phyloP scores from a whole-genome alignment of 2,888 invertebrate species.

The Agrochola lychnidis region DNA sequence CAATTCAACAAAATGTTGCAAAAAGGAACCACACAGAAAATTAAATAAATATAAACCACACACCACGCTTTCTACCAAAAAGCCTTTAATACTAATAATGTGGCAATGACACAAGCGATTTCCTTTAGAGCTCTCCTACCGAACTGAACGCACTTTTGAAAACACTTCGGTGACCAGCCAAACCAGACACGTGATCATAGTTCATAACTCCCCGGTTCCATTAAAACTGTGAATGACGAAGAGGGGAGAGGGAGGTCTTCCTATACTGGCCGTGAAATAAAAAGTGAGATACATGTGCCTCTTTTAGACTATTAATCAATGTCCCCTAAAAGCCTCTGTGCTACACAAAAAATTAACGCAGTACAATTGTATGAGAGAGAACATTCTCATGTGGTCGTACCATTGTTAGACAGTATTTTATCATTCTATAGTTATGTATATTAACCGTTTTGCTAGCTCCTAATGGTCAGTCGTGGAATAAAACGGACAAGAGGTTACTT shows the following conservation, averaged over 20 bases:
- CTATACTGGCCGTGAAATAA: slow-evolving; percentile 69
- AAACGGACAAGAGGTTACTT: slow-evolving; percentile 48
- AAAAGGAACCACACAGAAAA: slow-evolving; percentile 7
- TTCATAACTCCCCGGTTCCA: slow-evolving; percentile 45
- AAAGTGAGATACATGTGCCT: slow-evolving; percentile 79
- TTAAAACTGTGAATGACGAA: slow-evolving; percentile 41
- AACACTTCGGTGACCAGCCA: slow-evolving; percentile 69
- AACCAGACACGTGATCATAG: slow-evolving; percentile 63
- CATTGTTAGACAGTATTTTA: slow-evolving; percentile 60
- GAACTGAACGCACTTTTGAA: slow-evolving; percentile 71
- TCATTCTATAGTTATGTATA: slow-evolving; percentile 65
- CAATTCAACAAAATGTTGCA: neutral
- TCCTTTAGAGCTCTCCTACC: slow-evolving; percentile 62
- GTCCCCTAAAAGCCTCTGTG: slow-evolving; percentile 85
- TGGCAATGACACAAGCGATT: slow-evolving; percentile 75
- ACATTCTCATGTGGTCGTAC: slow-evolving; percentile 58
- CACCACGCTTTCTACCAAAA: slow-evolving; percentile 43
- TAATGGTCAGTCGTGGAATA: slow-evolving; percentile 55
- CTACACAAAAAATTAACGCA: slow-evolving; percentile 81
- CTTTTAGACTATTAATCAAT: slow-evolving; percentile 85
- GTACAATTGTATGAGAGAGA: slow-evolving; percentile 69
- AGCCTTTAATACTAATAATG: slow-evolving; percentile 68
- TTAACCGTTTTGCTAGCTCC: slow-evolving; percentile 63
- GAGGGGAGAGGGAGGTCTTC: slow-evolving; percentile 61
- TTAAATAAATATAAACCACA: slow-evolving; percentile 46